phyloP scores from a whole-genome alignment of 2,113 vertebrate genomes.

The Ariopsis seemanni region DNA sequence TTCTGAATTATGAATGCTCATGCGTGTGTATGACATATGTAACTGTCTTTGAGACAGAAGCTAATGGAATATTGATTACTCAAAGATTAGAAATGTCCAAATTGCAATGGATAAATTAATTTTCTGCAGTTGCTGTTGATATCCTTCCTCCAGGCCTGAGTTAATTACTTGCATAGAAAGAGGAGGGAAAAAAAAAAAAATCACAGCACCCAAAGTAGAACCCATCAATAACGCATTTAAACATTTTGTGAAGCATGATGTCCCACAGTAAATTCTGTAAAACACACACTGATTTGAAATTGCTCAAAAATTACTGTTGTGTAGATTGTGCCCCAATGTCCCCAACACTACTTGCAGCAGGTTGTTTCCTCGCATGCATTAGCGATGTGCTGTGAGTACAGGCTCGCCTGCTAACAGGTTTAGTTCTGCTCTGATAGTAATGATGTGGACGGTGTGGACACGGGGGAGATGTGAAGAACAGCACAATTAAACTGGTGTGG shows the following conservation, averaged over 20 bases:
- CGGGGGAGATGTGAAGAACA: not conserved
- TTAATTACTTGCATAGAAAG: slow-evolving; percentile 28
- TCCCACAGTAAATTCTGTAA: not conserved
- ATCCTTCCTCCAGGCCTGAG: not conserved
- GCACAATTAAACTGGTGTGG: not conserved
- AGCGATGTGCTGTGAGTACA: not conserved
- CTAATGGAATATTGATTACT: slow-evolving; percentile 45
- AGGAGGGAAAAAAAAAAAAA: not conserved
- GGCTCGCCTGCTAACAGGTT: not conserved
- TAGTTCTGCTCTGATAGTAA: slow-evolving; percentile 19
- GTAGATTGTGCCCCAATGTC: not conserved
- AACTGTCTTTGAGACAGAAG: slow-evolving; percentile 9
- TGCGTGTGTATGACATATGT: not conserved
- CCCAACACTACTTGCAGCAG: not conserved
- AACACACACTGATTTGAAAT: not conserved
- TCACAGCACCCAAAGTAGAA: not conserved
- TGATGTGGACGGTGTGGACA: not conserved
- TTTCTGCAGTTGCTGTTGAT: slow-evolving; percentile 23
- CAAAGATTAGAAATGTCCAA: slow-evolving; percentile 33
- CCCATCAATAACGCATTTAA: slow-evolving; percentile 8
- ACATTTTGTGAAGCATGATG: not conserved
- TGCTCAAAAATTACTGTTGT: not conserved
- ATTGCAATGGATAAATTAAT: slow-evolving; percentile 10
- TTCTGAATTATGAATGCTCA: slow-evolving; percentile 19
- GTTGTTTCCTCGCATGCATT: not conserved